Conservation (phyloP, 2,113 vertebrate species). For the Bujurquina vittata region DNA sequence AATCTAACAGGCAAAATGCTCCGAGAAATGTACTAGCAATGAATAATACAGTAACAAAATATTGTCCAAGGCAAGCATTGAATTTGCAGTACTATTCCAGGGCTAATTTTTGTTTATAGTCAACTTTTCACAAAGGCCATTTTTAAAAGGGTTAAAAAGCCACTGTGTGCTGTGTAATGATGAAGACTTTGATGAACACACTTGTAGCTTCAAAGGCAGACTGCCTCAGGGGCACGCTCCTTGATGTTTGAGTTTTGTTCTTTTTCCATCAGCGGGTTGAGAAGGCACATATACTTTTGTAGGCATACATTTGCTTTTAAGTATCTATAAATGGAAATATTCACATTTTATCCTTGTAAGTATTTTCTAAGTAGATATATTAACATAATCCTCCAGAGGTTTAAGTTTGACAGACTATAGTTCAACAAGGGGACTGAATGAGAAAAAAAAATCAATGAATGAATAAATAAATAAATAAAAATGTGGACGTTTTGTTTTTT, state of each 20-base stretch:
- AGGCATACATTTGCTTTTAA: constrained; percentile 1
- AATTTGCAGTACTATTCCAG: background rate
- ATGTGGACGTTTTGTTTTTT: too few species aligned
- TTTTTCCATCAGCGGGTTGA: background rate
- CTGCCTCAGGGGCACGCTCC: background rate
- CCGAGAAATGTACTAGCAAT: background rate
- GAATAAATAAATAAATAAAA: too few species aligned
- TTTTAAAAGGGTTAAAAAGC: constrained; percentile 1
- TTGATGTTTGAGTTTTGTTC: constrained; percentile 10
- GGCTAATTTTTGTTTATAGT: background rate
- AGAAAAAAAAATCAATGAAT: background rate
- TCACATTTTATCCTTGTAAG: background rate
- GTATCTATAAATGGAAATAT: background rate
- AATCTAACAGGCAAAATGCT: background rate
- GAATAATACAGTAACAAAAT: background rate
- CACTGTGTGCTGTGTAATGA: background rate
- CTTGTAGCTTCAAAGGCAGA: constrained; percentile 9
- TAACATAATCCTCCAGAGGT: background rate
- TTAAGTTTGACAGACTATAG: background rate
- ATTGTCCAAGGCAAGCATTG: background rate
- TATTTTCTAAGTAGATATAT: background rate
- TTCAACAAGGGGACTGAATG: background rate
- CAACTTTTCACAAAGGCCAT: background rate
- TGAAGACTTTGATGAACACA: background rate
- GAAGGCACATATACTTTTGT: background rate